Conservation (phyloP, 2,797 vertebrate species). For the Arctocebus calabarensis region DNA sequence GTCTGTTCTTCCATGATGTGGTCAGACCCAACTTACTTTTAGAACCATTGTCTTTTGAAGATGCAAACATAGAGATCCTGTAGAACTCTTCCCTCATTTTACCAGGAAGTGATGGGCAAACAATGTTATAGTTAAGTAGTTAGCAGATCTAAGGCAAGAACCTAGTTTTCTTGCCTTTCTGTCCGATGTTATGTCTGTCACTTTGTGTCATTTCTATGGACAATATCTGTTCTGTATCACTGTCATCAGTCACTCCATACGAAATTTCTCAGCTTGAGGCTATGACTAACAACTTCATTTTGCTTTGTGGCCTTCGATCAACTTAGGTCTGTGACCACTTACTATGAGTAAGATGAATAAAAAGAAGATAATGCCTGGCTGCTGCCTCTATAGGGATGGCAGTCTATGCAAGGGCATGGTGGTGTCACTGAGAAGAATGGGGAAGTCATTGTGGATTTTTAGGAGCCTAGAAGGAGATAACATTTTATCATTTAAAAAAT, state of each 20-base stretch:
- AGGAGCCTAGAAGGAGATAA: neutral
- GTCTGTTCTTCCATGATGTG: neutral
- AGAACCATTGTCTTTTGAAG: neutral
- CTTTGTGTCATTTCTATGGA: neutral
- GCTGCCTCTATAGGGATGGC: neutral
- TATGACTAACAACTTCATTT: slow-evolving; percentile 32
- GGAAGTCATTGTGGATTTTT: neutral
- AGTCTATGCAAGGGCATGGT: neutral
- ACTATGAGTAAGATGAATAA: neutral
- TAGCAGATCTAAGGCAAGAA: neutral
- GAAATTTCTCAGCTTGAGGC: neutral
- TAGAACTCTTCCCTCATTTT: neutral
- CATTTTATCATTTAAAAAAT: slow-evolving; percentile 2
- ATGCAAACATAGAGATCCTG: neutral
- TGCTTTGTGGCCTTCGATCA: slow-evolving; percentile 6
- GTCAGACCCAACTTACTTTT: neutral
- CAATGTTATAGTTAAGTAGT: neutral
- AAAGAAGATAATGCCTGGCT: neutral
- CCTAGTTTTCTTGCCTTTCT: neutral
- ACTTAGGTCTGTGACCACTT: neutral
- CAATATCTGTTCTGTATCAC: slow-evolving; percentile 15
- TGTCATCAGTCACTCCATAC: neutral
- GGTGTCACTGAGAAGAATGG: neutral
- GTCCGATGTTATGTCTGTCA: neutral
- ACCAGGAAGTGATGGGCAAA: neutral